phyloP scores from a whole-genome alignment of 2,888 invertebrate genomes.

The Mythimna ferrago region DNA sequence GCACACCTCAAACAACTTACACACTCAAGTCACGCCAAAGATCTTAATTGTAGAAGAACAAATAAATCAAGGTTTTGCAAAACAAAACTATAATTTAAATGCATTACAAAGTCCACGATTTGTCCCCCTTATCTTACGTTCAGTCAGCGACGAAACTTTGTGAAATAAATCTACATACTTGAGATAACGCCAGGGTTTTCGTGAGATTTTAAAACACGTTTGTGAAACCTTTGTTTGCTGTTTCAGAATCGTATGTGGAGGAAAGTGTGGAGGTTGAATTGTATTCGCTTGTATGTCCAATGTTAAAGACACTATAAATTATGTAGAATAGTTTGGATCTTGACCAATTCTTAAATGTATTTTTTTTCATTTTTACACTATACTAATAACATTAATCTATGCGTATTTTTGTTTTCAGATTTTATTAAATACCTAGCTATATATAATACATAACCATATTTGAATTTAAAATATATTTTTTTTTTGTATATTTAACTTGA shows the following conservation, averaged over 20 bases:
- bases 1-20: conserved; percentile 7
- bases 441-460: no score
- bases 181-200: conserved; percentile 59
- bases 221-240: conserved; percentile 23
- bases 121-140: conserved; percentile 67
- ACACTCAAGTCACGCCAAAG: conserved; percentile 28
- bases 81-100: conserved; percentile 72
- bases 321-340: background rate
- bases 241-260: background rate
- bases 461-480: no score
- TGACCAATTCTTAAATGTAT: no score
- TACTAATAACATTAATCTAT: no score
- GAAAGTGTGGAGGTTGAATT: conserved; percentile 2
- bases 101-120: conserved; percentile 71
- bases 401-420: no score
- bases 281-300: background rate
- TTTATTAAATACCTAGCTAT: no score
- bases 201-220: conserved; percentile 44
- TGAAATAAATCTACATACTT: conserved; percentile 75
- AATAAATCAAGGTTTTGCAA: conserved; percentile 48
- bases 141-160: conserved; percentile 66
- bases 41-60: conserved; percentile 41
- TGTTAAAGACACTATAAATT: background rate
- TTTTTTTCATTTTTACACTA: no score
- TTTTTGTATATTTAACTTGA: no score